Base-by-base conservation (phyloP, 2,888 invertebrate species). In the Auanema freiburgensis region DNA sequence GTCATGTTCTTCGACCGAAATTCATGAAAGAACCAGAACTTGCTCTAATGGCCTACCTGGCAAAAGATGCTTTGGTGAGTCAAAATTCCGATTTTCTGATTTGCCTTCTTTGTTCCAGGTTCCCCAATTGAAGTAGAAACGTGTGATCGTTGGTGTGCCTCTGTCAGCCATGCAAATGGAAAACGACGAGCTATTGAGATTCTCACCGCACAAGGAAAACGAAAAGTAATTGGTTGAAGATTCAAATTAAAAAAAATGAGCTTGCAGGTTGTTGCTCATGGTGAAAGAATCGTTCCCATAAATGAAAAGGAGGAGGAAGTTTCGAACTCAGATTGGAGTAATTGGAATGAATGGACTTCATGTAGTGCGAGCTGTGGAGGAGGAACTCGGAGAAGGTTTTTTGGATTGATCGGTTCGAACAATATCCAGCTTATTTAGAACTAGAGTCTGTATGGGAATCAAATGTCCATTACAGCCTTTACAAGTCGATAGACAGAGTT, bases 321-420 rank as follows among this genome's bases (percentile, higher is more conserved):
- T 58, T 1, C 6, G 55, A 1, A 43, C 63, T 1, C 61, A 63
- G 8, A 61, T 66, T 54, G 69, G 69, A n/a, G 50, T 52, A 10
- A 61, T 62, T 25, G 50, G 53, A 42, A 59, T 18, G 87, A 88
- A 2, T 90, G 90, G 90, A 88, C 89, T 0, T 49, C 58, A 14
- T 79, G 79, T 51, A 74, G 74, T 55, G 62, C 66, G 5, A 71
- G 74, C n/a, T 79, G 79, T 60, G 79, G 79, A n/a, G 60, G 65
- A 46, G 78, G 78, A 50, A 62, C 43, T 23, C 57, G 56, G 23
- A 23, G n/a, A n/a, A 23, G 63, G 43, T 59, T 42, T 14, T 4
- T 4, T 1, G 21, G 43, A 43, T 5, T 46, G 10, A 10, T 18
- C 16, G 46, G 6, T 5, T 46, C 10, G 21, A 42, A 42, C 44